Evolutionary conservation across 2,797 vertebrate genomes (phyloP).

Genomic region (Carcharodon carcharias): DNA sequence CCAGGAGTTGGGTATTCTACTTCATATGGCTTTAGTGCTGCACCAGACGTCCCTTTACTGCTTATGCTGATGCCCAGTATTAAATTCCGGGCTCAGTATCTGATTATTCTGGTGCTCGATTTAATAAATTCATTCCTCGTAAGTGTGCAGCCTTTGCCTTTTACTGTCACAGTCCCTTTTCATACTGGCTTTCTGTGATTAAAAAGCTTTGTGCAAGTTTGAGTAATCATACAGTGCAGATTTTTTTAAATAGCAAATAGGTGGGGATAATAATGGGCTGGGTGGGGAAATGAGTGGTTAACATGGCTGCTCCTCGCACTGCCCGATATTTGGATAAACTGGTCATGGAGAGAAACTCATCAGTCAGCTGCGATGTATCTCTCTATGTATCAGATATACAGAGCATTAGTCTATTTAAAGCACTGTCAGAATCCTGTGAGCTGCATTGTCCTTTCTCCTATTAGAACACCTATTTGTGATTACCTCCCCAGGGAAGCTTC

Average conservation of each 20-base stretch:
- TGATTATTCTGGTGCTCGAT: background rate
- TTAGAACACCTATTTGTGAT: background rate
- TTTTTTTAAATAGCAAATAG: background rate
- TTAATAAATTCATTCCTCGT: background rate
- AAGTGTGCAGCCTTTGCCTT: background rate
- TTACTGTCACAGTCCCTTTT: background rate
- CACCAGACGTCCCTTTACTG: background rate
- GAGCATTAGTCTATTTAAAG: background rate
- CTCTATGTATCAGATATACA: background rate
- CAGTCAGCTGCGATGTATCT: background rate
- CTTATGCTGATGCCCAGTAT: background rate
- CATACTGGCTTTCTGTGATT: background rate
- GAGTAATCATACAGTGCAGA: background rate
- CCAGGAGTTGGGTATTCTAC: background rate
- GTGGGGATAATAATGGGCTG: background rate
- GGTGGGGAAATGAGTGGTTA: background rate
- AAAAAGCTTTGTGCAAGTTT: no score
- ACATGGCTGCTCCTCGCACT: background rate
- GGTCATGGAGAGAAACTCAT: background rate
- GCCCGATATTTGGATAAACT: background rate
- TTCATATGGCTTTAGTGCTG: background rate
- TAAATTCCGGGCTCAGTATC: background rate
- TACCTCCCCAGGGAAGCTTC: background rate
- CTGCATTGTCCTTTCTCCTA: background rate
- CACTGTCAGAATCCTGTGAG: background rate